Evolutionary conservation across 1,140 invertebrate genomes (phyloP).

Genomic region (Hylaeus anthracinus): DNA sequence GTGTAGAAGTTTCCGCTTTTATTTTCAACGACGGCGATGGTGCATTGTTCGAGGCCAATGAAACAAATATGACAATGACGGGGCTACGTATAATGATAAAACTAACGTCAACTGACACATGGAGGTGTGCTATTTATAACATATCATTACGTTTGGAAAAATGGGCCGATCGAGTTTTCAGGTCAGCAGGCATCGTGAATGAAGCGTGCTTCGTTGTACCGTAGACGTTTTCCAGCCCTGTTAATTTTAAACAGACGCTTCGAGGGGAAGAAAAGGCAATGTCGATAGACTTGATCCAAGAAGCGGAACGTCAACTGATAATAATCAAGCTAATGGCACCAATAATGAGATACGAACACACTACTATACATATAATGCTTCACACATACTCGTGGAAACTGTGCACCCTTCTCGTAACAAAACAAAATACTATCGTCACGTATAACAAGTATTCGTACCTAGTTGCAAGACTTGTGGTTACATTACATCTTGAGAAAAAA

Average conservation of each 20-base stretch:
- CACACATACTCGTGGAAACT: too few relatives aligned
- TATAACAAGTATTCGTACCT: too few relatives aligned
- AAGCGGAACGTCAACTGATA: conserved; percentile 23
- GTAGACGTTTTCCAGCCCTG: conserved; percentile 45
- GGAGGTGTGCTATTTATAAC: conserved; percentile 41
- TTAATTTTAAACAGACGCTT: conserved; percentile 63
- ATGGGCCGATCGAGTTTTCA: conserved; percentile 59
- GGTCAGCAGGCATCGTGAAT: conserved; percentile 60
- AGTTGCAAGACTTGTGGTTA: too few relatives aligned
- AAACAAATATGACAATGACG: neutral
- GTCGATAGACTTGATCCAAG: conserved; percentile 40
- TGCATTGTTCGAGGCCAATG: neutral
- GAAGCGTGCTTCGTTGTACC: conserved; percentile 42
- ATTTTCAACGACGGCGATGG: neutral
- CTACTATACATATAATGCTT: neutral
- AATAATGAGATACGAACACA: neutral
- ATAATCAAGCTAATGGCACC: conserved; percentile 29
- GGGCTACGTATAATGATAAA: neutral
- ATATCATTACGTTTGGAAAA: conserved; percentile 52
- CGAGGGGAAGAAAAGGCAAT: conserved; percentile 42
- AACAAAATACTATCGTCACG: neutral
- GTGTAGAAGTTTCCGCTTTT: neutral
- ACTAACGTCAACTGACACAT: conserved; percentile 4
- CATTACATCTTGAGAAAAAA: too few relatives aligned
- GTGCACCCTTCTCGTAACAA: neutral